Evolutionary conservation across 1,140 invertebrate genomes (phyloP), one percentile per base, ranked within the genome.

Genomic region (Caerostris darwini): DNA sequence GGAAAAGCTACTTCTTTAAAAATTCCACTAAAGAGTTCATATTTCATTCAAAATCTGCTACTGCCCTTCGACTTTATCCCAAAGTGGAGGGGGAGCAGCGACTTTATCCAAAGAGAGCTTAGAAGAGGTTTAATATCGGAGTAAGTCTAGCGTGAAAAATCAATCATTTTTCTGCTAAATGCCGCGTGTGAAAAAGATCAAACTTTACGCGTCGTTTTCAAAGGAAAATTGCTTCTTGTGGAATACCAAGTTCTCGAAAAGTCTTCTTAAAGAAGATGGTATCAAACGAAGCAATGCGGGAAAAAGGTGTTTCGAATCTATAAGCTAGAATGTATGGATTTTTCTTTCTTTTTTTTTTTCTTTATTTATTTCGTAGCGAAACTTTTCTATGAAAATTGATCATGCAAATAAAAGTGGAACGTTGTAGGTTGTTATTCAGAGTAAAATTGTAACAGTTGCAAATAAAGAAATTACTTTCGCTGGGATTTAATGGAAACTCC

Each of bases 151-250:
- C 82, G 54, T 57, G 82, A 83, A 83, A 57, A 83, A 83, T 83
- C 82, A 83, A 83, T 83, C 82, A 83, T 83, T 83, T 57, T 19
- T 58, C 56, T 57, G 54, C 54, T 83, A 83, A 83, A 83, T 83
- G 82, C 56, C n/a, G 54, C 82, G 54, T 83, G 82, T 56, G 82
- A 83, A 83, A n/a, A 83, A 83, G 82, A 57, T 83, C 71, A 77
- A 77, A 77, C 71, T 77, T 77, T 77, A 77, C 50, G 71, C 71
- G 71, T 83, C 82, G 82, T 83, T 57, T 83, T 83, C 53, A 56
- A 83, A 34, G 19, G 82, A 83, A 83, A 83, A 83, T 83, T 83
- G 56, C 56, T 83, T 83, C 82, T 83, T 58, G 82, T 56, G 82
- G 82, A 57, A 83, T 83, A 57, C 19, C 82, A 58, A 64, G 54